Base-by-base conservation (phyloP, 2,888 invertebrate species). In the Pyrgus malvae region DNA sequence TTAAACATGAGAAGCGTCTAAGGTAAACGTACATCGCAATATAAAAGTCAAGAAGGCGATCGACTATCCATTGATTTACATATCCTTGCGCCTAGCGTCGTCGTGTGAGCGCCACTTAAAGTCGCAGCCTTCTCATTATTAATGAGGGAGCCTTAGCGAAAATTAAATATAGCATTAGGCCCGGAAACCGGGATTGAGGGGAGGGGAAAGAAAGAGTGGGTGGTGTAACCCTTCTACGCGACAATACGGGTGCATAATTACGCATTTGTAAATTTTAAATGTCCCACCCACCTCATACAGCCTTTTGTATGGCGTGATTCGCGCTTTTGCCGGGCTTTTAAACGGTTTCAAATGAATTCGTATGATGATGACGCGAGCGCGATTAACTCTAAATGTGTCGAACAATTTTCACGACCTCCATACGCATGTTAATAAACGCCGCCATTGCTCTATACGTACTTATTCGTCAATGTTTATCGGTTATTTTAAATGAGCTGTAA, bases 151-250 rank as follows among this genome's bases (percentile, higher is more conserved):
- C 84, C 89, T 89, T 89, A 88, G 87, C 88, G 87, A 90, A 90
- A 90, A 90, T 90, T 90, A 90, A 90, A 90, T 90, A 90, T 89
- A 89, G 89, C 90, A 90, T 90, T 89, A 90, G 90, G 83, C 84
- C 78, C 87, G 88, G 88, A 87, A 87, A 82, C 87, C 74, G 79
- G 83, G 79, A 76, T 78, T 75, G 75, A 67, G 71, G 74, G 74
- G 63, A 68, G 67, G 68, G 70, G 72, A 72, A 72, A 72, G 68
- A 73, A 60, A 60, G 64, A 65, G 65, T 21, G 72, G 70, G 69
- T 64, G 65, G 68, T 69, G 68, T 78, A 87, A 84, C 88, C 89
- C 84, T 85, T 84, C 74, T 74, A 76, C 79, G 80, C 87, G 87
- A 89, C 88, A 89, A 89, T 88, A 84, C 89, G 88, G 88, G 89